Evolutionary conservation across 2,113 vertebrate genomes (phyloP), one percentile per base, ranked within the genome.

Genomic region (Stictonetta naevosa): DNA sequence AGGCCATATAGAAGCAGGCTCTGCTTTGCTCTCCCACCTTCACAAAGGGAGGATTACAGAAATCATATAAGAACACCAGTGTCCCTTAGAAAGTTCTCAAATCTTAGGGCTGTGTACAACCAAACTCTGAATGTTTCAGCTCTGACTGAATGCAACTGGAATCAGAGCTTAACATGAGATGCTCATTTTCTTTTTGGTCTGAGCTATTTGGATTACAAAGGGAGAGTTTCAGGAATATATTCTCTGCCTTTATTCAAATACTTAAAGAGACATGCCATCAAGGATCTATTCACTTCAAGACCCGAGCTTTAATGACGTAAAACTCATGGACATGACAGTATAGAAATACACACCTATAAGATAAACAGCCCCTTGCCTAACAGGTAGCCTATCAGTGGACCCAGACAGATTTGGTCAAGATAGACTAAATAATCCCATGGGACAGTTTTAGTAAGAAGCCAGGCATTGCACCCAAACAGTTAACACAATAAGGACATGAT

Each of bases 251-350:
- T 44, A 44, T 56, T 28, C 48, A 36, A 64, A 13, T 52, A 15
- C 20, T 63, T 22, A 13, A 63, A 44, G 25, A 73, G 40, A 17
- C 2, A 8, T 1, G 0, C 2, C 18, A 3, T 34, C 36, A 28
- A 53, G 50, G 12, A 11, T 67, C 11, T 46, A 36, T 21, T 48
- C 38, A 5, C n/a, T 58, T 34, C 34, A n/a, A 63, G 64, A 67
- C 33, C 59, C 17, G 53, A 86, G 86, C 40, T 93, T 76, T 59
- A 5, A 29, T 66, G 28, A 63, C 66, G 28, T 20, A 46, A 10
- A 38, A n/a, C 21, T 77, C 17, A 20, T 15, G 12, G 10, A 11
- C 8, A 4, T 26, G 8, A 20, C 34, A 55, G 11, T 22, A n/a
- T 20, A 84, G 56, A 75, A 86, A 46, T 16, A n/a, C 16, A 34